Conservation (phyloP, 2,113 vertebrate genomes). For the Ancistrus triradiatus region DNA sequence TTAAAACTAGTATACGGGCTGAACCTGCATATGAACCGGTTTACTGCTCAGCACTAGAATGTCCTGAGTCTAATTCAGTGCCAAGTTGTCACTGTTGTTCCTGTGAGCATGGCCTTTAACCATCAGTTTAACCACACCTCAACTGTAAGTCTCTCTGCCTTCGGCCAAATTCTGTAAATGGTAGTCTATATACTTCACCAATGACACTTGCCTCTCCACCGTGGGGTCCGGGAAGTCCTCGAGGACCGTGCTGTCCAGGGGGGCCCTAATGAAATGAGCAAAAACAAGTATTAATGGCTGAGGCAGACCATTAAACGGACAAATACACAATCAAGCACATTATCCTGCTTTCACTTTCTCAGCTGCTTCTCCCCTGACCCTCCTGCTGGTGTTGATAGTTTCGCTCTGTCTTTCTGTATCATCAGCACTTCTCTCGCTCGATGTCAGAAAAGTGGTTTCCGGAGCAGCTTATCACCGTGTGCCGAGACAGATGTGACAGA, state of each 20-base stretch:
- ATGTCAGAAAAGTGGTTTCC: constrained; percentile 30
- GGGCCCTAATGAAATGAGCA: constrained; percentile 71
- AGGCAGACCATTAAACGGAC: neutral
- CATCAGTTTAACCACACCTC: neutral
- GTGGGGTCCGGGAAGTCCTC: constrained; percentile 73
- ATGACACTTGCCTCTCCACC: constrained; percentile 75
- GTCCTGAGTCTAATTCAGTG: too few relatives aligned
- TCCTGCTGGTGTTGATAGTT: neutral
- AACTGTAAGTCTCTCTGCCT: too few relatives aligned
- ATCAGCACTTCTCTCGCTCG: constrained; percentile 36
- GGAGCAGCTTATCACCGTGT: constrained; percentile 19
- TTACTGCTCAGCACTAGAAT: neutral
- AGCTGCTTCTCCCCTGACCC: neutral
- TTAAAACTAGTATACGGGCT: too few relatives aligned
- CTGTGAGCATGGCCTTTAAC: neutral
- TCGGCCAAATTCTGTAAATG: too few relatives aligned
- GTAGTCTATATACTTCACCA: neutral
- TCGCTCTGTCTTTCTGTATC: neutral
- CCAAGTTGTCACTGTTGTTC: too few relatives aligned
- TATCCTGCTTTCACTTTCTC: neutral
- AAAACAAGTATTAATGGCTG: constrained; percentile 15
- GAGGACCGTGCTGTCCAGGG: constrained; percentile 80
- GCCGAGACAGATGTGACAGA: constrained; percentile 62
- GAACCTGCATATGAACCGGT: too few relatives aligned
- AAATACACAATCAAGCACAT: neutral